These are phyloP conservation scores for Chrysolina haemoptera DNA, from an alignment of 2,888 invertebrate species.

Conservation along the genomic window DNA sequence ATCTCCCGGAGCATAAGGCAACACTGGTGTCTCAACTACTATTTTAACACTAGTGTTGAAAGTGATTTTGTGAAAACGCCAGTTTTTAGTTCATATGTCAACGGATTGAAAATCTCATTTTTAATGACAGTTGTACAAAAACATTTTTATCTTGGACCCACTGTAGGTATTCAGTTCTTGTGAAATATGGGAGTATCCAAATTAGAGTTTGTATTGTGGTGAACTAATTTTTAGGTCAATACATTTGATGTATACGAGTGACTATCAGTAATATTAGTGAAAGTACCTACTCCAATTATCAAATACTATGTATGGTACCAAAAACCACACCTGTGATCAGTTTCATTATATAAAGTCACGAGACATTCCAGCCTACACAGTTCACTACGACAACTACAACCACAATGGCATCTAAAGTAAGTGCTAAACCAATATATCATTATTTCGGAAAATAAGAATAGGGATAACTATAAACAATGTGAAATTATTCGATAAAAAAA, in stretches of 20 bases:
- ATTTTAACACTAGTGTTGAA: no score
- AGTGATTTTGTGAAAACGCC: no score
- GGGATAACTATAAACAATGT: no score
- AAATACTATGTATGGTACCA: background rate
- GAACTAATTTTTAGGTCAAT: background rate
- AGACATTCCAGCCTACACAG: background rate
- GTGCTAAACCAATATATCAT: slow-evolving; percentile 19
- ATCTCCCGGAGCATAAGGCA: no score
- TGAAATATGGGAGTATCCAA: background rate
- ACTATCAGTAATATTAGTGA: slow-evolving; percentile 16
- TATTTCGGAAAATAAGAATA: background rate
- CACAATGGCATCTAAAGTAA: slow-evolving; percentile 59
- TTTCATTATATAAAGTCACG: slow-evolving; percentile 8
- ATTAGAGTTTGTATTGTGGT: background rate
- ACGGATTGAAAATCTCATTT: no score
- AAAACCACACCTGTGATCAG: slow-evolving; percentile 1
- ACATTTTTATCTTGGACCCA: no score
- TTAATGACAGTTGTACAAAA: no score
- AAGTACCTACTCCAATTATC: slow-evolving; percentile 8
- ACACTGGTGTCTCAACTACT: no score
- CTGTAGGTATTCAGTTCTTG: no score
- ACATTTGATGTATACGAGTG: background rate
- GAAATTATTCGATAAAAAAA: no score
- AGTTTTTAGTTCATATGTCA: no score
- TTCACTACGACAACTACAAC: slow-evolving; percentile 37